Conservation (phyloP, 2,888 invertebrate genomes). For the Melinopterus prodromus region DNA sequence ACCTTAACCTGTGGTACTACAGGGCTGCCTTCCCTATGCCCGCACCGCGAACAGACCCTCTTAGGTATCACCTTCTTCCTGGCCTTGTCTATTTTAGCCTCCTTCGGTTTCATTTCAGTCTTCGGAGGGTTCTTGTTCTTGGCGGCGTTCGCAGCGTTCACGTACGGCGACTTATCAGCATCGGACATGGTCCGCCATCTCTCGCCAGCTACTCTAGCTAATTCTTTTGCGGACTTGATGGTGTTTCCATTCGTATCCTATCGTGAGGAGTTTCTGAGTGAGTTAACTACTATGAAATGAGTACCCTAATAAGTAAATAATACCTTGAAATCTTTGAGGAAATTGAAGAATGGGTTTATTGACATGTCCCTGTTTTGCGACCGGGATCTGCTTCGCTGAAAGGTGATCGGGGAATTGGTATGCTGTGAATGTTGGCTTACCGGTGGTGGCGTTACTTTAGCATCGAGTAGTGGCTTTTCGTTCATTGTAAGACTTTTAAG, state of each 20-base stretch:
- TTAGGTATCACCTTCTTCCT: constrained; percentile 16
- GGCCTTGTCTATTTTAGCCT: too few species aligned
- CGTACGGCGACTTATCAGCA: constrained; percentile 20
- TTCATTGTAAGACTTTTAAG: constrained; percentile 24
- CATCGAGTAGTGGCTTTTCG: constrained; percentile 24
- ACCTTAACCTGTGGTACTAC: background rate
- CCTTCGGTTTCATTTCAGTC: too few species aligned
- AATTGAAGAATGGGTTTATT: constrained; percentile 31
- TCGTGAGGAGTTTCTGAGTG: background rate
- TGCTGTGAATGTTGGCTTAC: constrained; percentile 7
- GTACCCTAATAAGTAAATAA: background rate
- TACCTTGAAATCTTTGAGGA: constrained; percentile 17
- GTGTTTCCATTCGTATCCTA: background rate
- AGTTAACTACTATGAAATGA: background rate
- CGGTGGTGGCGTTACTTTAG: background rate
- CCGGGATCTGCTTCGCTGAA: background rate
- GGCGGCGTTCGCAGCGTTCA: constrained; percentile 25
- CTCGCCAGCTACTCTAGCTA: constrained; percentile 29
- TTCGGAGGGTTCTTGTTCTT: constrained; percentile 17
- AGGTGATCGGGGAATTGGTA: background rate
- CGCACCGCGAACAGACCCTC: constrained; percentile 26
- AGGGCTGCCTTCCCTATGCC: constrained; percentile 21
- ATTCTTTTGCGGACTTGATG: background rate
- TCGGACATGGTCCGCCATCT: constrained; percentile 28
- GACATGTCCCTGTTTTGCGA: constrained; percentile 25